phyloP scores from a whole-genome alignment of 2,888 invertebrate species.

The Epinotia bilunana region DNA sequence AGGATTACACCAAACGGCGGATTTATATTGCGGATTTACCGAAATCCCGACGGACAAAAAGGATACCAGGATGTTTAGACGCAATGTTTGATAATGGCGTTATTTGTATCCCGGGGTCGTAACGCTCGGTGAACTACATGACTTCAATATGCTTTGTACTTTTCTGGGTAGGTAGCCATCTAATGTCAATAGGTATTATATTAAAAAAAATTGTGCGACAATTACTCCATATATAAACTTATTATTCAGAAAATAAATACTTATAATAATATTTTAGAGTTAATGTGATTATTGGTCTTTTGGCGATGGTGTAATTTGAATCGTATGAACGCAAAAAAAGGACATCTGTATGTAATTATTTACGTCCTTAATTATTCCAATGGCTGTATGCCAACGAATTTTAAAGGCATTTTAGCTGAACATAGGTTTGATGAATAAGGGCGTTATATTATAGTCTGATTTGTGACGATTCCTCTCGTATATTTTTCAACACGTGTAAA shows the following conservation, averaged over 20 bases:
- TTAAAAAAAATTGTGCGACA: too few species aligned
- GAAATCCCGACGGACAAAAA: constrained; percentile 70
- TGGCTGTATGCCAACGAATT: too few species aligned
- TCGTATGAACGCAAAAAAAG: constrained; percentile 10
- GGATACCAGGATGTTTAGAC: constrained; percentile 65
- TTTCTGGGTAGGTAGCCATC: neutral
- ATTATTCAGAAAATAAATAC: too few species aligned
- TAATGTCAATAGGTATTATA: too few species aligned
- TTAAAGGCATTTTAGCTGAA: too few species aligned
- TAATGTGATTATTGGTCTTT: too few species aligned
- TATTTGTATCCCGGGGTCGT: constrained; percentile 54
- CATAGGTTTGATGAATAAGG: too few species aligned
- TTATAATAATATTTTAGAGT: too few species aligned
- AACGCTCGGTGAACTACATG: neutral
- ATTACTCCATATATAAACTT: too few species aligned
- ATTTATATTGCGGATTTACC: constrained; percentile 75
- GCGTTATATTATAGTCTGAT: neutral
- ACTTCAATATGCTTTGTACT: constrained; percentile 22
- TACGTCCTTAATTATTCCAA: too few species aligned
- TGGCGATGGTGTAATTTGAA: neutral
- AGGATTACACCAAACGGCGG: constrained; percentile 75
- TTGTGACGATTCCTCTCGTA: constrained; percentile 44
- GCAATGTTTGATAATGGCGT: constrained; percentile 68
- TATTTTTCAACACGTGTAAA: neutral
- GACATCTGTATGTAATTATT: neutral